Evolutionary conservation across 2,797 vertebrate genomes (phyloP).

Genomic region (Triplophysa yarkandensis): DNA sequence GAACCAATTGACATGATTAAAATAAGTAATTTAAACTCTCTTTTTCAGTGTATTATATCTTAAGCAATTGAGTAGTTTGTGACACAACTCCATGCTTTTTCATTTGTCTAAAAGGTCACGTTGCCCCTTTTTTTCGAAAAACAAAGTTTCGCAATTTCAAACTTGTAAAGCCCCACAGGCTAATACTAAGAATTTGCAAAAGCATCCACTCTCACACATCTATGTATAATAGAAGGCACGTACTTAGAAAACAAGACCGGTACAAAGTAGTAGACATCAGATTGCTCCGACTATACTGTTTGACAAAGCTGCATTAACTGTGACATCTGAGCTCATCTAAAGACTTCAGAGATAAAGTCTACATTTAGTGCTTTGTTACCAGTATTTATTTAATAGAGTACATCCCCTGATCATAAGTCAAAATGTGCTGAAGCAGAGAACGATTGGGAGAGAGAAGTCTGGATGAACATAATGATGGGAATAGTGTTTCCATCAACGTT

Average conservation of each 20-base stretch:
- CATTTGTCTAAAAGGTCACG: no score
- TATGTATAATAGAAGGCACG: no score
- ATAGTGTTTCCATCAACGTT: constrained; percentile 27
- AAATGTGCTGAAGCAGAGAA: neutral
- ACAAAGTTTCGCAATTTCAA: no score
- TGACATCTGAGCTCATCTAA: constrained; percentile 47
- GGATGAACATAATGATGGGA: constrained; percentile 14
- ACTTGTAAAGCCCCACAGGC: no score
- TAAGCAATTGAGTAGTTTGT: no score
- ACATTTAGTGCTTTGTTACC: constrained; percentile 25
- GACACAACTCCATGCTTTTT: no score
- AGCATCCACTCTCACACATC: neutral
- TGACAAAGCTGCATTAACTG: no score
- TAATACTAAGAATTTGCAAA: neutral
- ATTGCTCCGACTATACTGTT: constrained; percentile 8
- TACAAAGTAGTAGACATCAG: constrained; percentile 14
- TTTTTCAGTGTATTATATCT: no score
- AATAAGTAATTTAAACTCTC: no score
- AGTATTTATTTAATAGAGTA: constrained; percentile 49
- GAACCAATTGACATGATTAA: no score
- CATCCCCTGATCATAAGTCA: constrained; percentile 35
- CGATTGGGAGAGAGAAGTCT: neutral
- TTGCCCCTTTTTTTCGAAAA: no score
- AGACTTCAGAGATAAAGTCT: constrained; percentile 30
- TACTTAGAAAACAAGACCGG: neutral